These are phyloP conservation scores for Ophion ventricosus DNA, from an alignment of 2,888 invertebrate genomes.

Conservation along the genomic window DNA sequence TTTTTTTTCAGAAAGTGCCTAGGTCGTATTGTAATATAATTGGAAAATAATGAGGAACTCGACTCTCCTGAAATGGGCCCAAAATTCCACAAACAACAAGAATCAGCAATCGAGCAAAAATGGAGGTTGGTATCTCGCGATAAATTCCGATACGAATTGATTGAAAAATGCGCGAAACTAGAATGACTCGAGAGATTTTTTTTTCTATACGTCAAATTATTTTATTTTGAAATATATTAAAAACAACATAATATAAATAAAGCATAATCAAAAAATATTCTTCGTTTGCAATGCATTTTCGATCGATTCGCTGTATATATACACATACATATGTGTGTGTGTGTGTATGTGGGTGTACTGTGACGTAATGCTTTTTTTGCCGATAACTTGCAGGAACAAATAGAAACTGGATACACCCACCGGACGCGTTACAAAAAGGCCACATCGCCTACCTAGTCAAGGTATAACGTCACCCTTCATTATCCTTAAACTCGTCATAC, in stretches of 20 bases:
- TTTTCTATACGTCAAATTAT: not conserved
- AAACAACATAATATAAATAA: not conserved
- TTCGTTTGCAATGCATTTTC: not conserved
- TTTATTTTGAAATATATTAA: not conserved
- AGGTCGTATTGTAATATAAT: constrained; percentile 50
- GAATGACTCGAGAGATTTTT: not conserved
- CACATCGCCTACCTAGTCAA: constrained; percentile 99
- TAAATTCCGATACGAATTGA: not conserved
- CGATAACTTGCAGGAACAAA: constrained; percentile 81
- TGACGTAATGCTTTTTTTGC: not conserved
- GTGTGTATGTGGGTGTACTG: not conserved
- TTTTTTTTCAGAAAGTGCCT: constrained; percentile 54
- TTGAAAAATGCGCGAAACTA: constrained; percentile 2
- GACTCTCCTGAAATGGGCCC: constrained; percentile 85
- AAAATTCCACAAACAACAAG: constrained; percentile 84
- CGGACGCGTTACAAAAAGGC: constrained; percentile 96
- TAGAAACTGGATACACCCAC: constrained; percentile 96
- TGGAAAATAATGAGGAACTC: constrained; percentile 84
- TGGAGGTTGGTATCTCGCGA: constrained; percentile 74
- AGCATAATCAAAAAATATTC: not conserved
- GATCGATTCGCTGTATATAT: not conserved
- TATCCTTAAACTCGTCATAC: constrained; percentile 16
- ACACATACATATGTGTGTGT: too few relatives aligned
- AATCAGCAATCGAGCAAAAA: constrained; percentile 81
- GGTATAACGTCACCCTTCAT: constrained; percentile 84